phyloP scores from a whole-genome alignment of 2,888 invertebrate genomes.

The Agelastica alni region DNA sequence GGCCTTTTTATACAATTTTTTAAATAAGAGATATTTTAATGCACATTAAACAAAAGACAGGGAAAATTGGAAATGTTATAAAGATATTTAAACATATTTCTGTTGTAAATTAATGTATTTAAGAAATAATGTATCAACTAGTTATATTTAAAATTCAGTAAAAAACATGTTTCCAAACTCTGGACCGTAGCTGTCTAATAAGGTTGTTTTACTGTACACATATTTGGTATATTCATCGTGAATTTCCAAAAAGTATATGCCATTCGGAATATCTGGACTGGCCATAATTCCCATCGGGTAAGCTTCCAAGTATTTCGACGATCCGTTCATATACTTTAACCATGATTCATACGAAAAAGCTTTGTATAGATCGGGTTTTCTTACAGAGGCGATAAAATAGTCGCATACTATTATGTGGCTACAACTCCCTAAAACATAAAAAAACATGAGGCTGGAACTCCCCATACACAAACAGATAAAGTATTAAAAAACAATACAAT shows the following conservation, averaged over 20 bases:
- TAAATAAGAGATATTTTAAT: too few species aligned
- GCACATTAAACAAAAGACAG: too few species aligned
- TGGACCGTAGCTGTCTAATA: constrained; percentile 35
- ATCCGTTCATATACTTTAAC: constrained; percentile 41
- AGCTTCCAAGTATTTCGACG: constrained; percentile 21
- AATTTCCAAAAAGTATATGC: constrained; percentile 47
- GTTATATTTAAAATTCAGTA: too few species aligned
- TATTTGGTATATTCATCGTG: constrained; percentile 37
- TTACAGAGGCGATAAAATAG: constrained; percentile 49
- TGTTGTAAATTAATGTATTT: too few species aligned
- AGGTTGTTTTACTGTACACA: constrained; percentile 38
- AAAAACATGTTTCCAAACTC: constrained; percentile 14
- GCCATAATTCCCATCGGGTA: constrained; percentile 52
- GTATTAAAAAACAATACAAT: too few species aligned
- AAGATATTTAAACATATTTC: too few species aligned
- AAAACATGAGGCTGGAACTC: too few species aligned
- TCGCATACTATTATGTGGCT: constrained; percentile 50
- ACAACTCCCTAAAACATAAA: constrained; percentile 45
- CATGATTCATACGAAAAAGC: constrained; percentile 47
- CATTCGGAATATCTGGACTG: constrained; percentile 43
- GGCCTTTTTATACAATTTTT: too few species aligned
- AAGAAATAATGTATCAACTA: too few species aligned
- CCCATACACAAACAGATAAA: too few species aligned
- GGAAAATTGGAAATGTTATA: too few species aligned
- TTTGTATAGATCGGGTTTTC: constrained; percentile 47